Evolutionary conservation across 1,140 invertebrate genomes (phyloP), one percentile per base, ranked within the genome.

Genomic region (Oedothorax gibbosus): DNA sequence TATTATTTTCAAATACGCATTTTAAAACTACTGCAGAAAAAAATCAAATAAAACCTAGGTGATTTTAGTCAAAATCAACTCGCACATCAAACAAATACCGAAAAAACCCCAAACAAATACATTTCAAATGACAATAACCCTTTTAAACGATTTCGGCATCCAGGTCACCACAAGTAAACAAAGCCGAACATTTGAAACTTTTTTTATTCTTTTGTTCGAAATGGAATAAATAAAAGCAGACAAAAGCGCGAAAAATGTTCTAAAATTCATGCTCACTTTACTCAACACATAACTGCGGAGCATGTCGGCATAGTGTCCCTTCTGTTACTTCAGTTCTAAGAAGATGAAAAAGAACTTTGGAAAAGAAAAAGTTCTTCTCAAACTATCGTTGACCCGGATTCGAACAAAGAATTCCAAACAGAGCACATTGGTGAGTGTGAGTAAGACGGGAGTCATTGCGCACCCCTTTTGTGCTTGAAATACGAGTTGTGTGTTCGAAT

Each of bases 221-320:
- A 75, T 18, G 14, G 60, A 62, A 18, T 62, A 18, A 62, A 62
- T 18, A 62, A 20, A 21, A 65, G 57, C 51, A 57, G 49, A 64
- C 75, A 56, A 64, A 56, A 51, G 51, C 18, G n/a, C 11, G 14
- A 62, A 62, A 62, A 62, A 6, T 14, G 60, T 18, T 15, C 14
- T 15, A 14, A 79, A 68, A 79, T 79, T 65, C 50, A 68, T 79
- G 62, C 77, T 51, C 77, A 53, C 50, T n/a, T 66, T 79, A 68
- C 66, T 66, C 77, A 68, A 62, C 14, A 50, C 57, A 77, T 77
- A 77, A 77, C 20, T 71, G 69, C 50, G 65, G 4, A 77, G 35
- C 75, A 77, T 50, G 75, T 66, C 56, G 69, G 57, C 75, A 64
- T 64, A 50, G 10, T 56, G 15, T 54, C n/a, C 50, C n/a, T 51